Evolutionary conservation across 2,113 vertebrate genomes (phyloP).

Genomic region (Brienomyrus brachyistius): DNA sequence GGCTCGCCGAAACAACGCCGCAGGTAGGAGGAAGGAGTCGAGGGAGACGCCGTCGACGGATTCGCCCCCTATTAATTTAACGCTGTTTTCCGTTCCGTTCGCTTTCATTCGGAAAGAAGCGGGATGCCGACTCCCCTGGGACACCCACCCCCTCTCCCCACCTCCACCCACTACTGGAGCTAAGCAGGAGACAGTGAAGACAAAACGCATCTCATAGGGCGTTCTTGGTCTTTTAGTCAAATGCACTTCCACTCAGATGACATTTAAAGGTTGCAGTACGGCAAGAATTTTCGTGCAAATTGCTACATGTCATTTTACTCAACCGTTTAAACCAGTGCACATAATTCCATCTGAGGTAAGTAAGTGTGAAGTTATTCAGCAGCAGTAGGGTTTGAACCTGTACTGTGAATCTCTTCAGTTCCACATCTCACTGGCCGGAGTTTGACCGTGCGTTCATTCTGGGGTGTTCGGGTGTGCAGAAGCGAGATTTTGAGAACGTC

Average conservation of each 20-base stretch:
- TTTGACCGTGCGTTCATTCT: neutral
- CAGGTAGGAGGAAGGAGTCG: neutral
- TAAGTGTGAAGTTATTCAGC: neutral
- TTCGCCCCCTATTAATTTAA: neutral
- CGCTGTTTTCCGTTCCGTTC: neutral
- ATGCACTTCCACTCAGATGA: conserved; percentile 6
- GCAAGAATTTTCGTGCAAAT: neutral
- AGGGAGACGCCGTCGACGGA: neutral
- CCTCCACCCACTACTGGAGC: neutral
- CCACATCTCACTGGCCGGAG: neutral
- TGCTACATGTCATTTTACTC: conserved; percentile 4
- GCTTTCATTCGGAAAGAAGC: neutral
- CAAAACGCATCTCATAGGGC: neutral
- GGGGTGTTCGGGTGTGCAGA: neutral
- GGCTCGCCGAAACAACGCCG: neutral
- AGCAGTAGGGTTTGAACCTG: neutral
- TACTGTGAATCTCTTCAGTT: neutral
- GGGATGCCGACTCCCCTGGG: neutral
- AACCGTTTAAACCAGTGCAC: neutral
- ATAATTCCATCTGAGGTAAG: neutral
- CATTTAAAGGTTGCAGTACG: conserved; percentile 3
- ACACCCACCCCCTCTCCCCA: neutral
- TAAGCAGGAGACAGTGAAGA: neutral
- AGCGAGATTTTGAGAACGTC: neutral
- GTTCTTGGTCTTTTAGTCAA: conserved; percentile 5